Evolutionary conservation across 2,113 vertebrate genomes (phyloP).

Genomic region (Sciurus niger): DNA sequence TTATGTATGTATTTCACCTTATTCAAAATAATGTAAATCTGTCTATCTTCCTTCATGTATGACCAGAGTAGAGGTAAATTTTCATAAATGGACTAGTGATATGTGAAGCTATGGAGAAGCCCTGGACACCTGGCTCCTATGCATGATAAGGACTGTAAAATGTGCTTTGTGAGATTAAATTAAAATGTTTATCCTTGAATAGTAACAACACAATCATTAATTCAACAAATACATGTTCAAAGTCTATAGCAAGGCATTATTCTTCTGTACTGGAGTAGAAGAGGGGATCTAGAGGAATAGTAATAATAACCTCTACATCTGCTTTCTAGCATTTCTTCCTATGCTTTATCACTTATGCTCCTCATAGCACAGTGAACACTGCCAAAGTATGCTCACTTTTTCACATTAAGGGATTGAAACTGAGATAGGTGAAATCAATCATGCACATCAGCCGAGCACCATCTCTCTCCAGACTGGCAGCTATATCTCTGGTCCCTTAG

Average conservation of each 20-base stretch:
- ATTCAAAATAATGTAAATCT: slow-evolving; percentile 14
- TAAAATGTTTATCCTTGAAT: neutral
- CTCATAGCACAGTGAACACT: neutral
- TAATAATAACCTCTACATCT: neutral
- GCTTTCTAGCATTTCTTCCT: neutral
- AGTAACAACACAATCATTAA: neutral
- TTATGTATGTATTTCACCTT: neutral
- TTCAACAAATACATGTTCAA: neutral
- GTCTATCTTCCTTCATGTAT: neutral
- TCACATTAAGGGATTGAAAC: neutral
- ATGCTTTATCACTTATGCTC: neutral
- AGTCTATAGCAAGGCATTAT: neutral
- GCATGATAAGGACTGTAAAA: neutral
- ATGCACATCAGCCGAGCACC: no score
- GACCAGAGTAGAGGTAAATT: neutral
- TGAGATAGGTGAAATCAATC: neutral
- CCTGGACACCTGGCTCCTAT: neutral
- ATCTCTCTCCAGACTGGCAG: neutral
- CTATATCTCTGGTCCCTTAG: neutral
- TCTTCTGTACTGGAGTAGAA: neutral
- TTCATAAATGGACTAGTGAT: slow-evolving; percentile 22
- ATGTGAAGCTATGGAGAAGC: neutral
- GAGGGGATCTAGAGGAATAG: neutral
- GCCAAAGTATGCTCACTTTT: neutral
- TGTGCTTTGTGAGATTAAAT: neutral